phyloP scores from a whole-genome alignment of 1,140 invertebrate species.

The Chelonus insularis region DNA sequence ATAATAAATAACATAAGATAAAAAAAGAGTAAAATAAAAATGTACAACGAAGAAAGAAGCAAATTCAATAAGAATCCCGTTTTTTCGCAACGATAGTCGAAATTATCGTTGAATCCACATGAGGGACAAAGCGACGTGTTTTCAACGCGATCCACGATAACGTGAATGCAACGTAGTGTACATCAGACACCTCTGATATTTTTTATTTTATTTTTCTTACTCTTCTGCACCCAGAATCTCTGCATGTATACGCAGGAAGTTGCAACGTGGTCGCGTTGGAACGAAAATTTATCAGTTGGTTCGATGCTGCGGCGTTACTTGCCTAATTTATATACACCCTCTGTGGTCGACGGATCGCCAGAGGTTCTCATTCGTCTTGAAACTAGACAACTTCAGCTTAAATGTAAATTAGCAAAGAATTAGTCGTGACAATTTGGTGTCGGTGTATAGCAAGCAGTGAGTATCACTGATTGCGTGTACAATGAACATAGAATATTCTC shows the following conservation, averaged over 20 bases:
- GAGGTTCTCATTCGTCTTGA: constrained; percentile 26
- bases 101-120: constrained; percentile 22
- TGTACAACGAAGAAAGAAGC: background rate
- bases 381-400: too few relatives aligned
- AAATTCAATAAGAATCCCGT: constrained; percentile 23
- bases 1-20: background rate
- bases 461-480: constrained; percentile 23
- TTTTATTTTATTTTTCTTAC: constrained; percentile 12
- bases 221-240: constrained; percentile 1
- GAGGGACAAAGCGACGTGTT: constrained; percentile 21
- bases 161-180: constrained; percentile 3
- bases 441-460: background rate
- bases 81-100: constrained; percentile 16
- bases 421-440: background rate
- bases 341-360: constrained; percentile 27
- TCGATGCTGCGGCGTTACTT: constrained; percentile 26
- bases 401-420: too few relatives aligned
- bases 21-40: background rate
- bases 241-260: constrained; percentile 18
- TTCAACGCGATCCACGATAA: constrained; percentile 21
- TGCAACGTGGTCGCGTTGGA: too few relatives aligned
- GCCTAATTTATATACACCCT: constrained; percentile 36
- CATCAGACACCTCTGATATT: constrained; percentile 3
- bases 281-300: too few relatives aligned
- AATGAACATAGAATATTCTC: constrained; percentile 9